A percentile compares a stretch with the other conserved stretches of the same genome.
phyloP scores from a whole-genome alignment of 2,888 invertebrate species.

The Sicus ferrugineus region DNA sequence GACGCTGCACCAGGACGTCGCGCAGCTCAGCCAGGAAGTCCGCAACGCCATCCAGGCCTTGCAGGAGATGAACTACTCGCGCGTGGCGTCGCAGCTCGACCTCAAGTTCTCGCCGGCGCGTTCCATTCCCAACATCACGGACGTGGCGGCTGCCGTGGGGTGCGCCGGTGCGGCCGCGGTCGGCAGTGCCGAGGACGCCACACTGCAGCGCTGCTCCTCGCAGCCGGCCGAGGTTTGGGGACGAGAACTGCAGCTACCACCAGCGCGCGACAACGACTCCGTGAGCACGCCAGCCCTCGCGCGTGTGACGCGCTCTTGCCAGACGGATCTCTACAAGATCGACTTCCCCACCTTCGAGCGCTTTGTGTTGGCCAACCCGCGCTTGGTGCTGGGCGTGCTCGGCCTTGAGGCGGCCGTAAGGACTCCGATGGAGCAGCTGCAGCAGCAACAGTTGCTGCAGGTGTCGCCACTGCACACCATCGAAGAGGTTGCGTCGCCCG shows the following conservation, averaged over 20 bases:
- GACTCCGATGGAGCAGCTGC: slow-evolving; percentile 58
- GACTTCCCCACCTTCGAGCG: slow-evolving; percentile 62
- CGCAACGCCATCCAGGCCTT: slow-evolving; percentile 84
- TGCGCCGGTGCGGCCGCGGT: slow-evolving; percentile 51
- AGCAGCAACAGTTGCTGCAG: slow-evolving; percentile 60
- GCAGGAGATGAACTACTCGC: slow-evolving; percentile 78
- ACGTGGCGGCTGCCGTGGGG: slow-evolving; percentile 51
- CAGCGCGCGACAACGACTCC: not conserved
- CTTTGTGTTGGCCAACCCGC: slow-evolving; percentile 75
- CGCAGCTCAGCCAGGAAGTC: slow-evolving; percentile 85
- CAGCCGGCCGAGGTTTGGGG: slow-evolving; percentile 87
- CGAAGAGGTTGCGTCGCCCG: slow-evolving; percentile 59
- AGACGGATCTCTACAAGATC: slow-evolving; percentile 61
- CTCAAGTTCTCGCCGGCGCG: slow-evolving; percentile 76
- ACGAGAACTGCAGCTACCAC: slow-evolving; percentile 68
- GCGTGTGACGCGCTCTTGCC: slow-evolving; percentile 51
- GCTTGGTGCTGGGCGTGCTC: slow-evolving; percentile 75
- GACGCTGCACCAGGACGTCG: slow-evolving; percentile 84
- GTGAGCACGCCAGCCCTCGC: not conserved
- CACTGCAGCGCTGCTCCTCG: slow-evolving; percentile 79
- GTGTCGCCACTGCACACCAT: slow-evolving; percentile 60
- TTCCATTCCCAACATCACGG: slow-evolving; percentile 80
- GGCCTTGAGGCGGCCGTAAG: slow-evolving; percentile 73
- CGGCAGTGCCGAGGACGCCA: slow-evolving; percentile 42
- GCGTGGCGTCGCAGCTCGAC: slow-evolving; percentile 61